These are phyloP conservation scores for Rutilus rutilus DNA, from an alignment of 2,113 vertebrate genomes.

Conservation along the genomic window DNA sequence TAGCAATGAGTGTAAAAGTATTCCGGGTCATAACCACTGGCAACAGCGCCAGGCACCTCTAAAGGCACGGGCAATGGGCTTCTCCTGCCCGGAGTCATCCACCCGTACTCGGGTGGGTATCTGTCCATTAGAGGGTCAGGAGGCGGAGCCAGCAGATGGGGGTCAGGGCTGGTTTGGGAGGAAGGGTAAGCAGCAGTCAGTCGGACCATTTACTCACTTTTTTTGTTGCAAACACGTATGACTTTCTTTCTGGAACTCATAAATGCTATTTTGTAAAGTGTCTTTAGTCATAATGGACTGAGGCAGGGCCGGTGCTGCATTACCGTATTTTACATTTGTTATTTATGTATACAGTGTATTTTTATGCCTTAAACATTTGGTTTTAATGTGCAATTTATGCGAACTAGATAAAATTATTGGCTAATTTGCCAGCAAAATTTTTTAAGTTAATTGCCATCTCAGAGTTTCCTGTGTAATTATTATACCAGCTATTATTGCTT, in stretches of 20 bases:
- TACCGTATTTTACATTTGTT: not conserved
- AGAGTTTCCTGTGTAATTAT: not conserved
- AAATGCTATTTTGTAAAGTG: not conserved
- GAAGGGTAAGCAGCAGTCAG: slow-evolving; percentile 55
- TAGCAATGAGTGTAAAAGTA: slow-evolving; percentile 61
- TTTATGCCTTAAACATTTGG: not conserved
- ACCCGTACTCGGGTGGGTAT: slow-evolving; percentile 69
- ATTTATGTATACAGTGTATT: not conserved
- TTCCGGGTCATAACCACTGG: slow-evolving; percentile 68
- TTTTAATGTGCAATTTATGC: not conserved
- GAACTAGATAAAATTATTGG: not conserved
- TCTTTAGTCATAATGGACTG: not conserved
- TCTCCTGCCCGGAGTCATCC: slow-evolving; percentile 65
- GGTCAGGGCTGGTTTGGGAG: slow-evolving; percentile 56
- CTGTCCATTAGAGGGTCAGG: slow-evolving; percentile 68
- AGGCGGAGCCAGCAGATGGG: slow-evolving; percentile 58
- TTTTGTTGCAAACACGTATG: not conserved
- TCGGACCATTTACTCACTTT: slow-evolving; percentile 45
- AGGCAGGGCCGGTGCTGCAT: not conserved
- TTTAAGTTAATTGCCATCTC: not conserved
- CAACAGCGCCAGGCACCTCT: slow-evolving; percentile 69
- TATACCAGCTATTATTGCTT: not conserved
- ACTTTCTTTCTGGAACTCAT: not conserved
- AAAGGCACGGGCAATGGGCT: slow-evolving; percentile 66
- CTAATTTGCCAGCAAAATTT: not conserved